These are phyloP conservation scores for Rhinella marina DNA, from an alignment of 2,797 vertebrate genomes.

Conservation along the genomic window DNA sequence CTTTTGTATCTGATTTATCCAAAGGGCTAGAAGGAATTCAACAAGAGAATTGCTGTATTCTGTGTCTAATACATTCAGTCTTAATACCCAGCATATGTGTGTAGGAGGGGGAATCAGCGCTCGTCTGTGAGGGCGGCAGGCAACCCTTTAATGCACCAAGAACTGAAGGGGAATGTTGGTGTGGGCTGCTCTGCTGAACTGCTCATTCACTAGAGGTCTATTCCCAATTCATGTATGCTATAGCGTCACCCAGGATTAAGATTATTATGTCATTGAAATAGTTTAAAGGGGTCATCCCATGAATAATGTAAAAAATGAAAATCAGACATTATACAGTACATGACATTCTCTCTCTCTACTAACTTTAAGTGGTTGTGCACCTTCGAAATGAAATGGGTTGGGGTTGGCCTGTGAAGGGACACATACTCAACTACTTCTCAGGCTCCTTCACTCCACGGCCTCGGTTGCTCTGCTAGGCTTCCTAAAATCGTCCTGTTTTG, in stretches of 20 bases:
- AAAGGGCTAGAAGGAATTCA: background rate
- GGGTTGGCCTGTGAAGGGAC: too few species aligned
- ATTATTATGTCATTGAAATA: background rate
- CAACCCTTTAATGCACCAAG: conserved; percentile 1
- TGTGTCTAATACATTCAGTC: conserved; percentile 6
- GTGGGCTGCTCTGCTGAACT: conserved; percentile 20
- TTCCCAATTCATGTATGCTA: background rate
- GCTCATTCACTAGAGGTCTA: background rate
- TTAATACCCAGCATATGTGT: conserved; percentile 26
- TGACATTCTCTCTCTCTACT: too few species aligned
- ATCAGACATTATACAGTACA: too few species aligned
- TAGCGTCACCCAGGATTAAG: background rate
- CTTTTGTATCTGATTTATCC: background rate
- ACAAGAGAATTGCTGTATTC: conserved; percentile 35
- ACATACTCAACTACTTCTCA: too few species aligned
- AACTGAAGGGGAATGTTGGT: conserved; percentile 6
- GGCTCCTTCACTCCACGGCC: too few species aligned
- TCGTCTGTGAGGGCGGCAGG: conserved; percentile 12
- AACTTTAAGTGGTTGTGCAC: too few species aligned
- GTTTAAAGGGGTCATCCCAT: background rate
- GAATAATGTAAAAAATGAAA: too few species aligned
- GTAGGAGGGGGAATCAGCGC: conserved; percentile 40
- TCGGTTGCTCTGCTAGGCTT: too few species aligned
- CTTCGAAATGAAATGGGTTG: too few species aligned
- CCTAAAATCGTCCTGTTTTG: too few species aligned